Base-by-base conservation (phyloP, 1,140 invertebrate species). In the Temnothorax curvispinosus region DNA sequence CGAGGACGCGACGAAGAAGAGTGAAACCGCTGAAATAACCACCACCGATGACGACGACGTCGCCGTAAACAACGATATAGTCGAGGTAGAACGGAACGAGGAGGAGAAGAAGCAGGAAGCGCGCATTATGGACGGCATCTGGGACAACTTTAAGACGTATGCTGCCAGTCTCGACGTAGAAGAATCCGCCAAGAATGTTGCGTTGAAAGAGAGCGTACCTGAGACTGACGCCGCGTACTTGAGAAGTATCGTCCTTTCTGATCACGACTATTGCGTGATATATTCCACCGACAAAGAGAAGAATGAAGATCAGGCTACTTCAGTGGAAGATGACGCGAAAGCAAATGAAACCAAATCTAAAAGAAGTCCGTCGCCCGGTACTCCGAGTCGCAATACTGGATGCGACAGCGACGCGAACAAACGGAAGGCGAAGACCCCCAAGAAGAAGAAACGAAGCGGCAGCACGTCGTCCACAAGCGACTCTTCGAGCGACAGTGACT, bases 71-170 rank as follows among this genome's bases (percentile, higher is more conserved):
- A 91, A 93, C 4, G 92, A 74, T 13, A 90, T 93, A 54, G 92
- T 93, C 18, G 93, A 94, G 41, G 91, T 93, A 4, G 92, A 93
- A 47, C 89, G 90, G 21, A 94, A 95, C 78, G 94, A 95, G 82
- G 95, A 96, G 69, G 94, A 96, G 27, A 96, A 96, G 88, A 91
- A 95, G 56, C 91, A 95, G 56, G 94, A 95, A 32, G 94, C 92
- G 0, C 92, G 93, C 52, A 94, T 95, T 84, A 96, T 97, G 91
- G 96, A 97, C 87, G 97, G 97, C n/a, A 98, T 98, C 92, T 98
- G 97, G 97, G 97, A 98, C 91, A 98, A 98, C 92, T 97, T 98
- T 81, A 97, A 97, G 92, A 96, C 96, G 44, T 97, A 97, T 92
- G 96, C 97, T 88, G 96, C 97, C 13, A 95, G 95, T 85, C 94